Evolutionary conservation across 1,140 invertebrate species (phyloP).

Genomic region (Ceratina calcarata): DNA sequence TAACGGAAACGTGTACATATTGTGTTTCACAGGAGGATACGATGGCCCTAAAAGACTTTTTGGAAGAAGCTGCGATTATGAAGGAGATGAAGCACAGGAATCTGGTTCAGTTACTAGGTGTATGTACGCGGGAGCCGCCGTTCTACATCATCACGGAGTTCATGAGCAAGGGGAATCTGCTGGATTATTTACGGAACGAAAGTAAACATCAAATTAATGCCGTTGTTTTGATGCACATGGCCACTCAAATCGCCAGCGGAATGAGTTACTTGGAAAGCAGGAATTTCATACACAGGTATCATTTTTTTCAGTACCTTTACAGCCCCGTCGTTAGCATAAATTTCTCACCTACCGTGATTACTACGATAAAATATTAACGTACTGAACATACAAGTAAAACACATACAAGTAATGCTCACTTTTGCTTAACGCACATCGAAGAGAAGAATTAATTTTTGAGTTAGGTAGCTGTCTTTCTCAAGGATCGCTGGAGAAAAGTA

Average conservation of each 20-base stretch:
- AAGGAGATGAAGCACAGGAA: slow-evolving; percentile 99
- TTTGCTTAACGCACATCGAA: background rate
- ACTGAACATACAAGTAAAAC: slow-evolving; percentile 8
- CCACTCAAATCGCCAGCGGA: slow-evolving; percentile 98
- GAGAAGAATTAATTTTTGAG: background rate
- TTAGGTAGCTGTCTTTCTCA: slow-evolving; percentile 10
- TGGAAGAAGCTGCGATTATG: slow-evolving; percentile 99
- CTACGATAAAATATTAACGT: too few relatives aligned
- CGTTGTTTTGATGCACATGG: slow-evolving; percentile 98
- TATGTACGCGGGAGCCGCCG: slow-evolving; percentile 98
- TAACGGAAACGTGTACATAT: background rate
- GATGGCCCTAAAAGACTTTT: slow-evolving; percentile 99
- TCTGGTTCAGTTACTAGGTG: slow-evolving; percentile 96
- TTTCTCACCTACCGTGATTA: background rate
- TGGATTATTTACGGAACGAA: slow-evolving; percentile 96
- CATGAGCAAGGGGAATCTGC: slow-evolving; percentile 98
- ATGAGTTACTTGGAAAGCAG: slow-evolving; percentile 99
- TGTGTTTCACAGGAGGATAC: slow-evolving; percentile 91
- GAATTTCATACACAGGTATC: slow-evolving; percentile 96
- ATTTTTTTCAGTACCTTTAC: slow-evolving; percentile 31
- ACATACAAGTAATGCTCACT: slow-evolving; percentile 1
- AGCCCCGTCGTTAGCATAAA: background rate
- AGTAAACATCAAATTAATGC: slow-evolving; percentile 95
- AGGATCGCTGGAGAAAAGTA: slow-evolving; percentile 13
- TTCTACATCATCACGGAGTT: slow-evolving; percentile 99